Base-by-base conservation (phyloP, 2,113 vertebrate genomes). In the Arvicanthis niloticus region DNA sequence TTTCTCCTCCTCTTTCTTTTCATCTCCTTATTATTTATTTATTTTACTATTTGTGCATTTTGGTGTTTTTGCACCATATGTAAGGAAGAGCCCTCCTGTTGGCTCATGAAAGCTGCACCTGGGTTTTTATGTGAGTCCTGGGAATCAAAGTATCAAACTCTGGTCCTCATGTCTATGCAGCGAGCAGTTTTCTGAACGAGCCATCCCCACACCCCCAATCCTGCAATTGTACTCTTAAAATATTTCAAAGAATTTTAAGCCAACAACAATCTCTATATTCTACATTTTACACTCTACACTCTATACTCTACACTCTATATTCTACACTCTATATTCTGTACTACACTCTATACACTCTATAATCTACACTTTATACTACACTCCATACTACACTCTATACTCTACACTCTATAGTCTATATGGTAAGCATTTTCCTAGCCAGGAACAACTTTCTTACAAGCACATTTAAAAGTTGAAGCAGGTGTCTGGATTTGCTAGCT, bases 381-480 rank as follows among this genome's bases (percentile, higher is more conserved):
- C n/a, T n/a, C n/a, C n/a, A n/a, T n/a, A n/a, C n/a, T n/a, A n/a
- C n/a, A 19, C 56, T 58, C 56, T 58, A 58, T 11, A 51, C 10
- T 72, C 21, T 89, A 56, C 3, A 15, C 53, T 56, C 13, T 56
- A 56, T 56, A 91, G 84, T 72, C 40, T 86, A 58, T 53, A 53
- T 15, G 11, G 1, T 60, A 60, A 93, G 62, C 72, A 91, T 40
- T 91, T 91, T 96, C 15, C 91, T 91, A 89, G 24, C 40, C n/a
- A 91, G 72, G 5, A 65, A 6, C 34, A 26, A 13, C 45, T 78
- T 80, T 80, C 76, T 73, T 56, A 65, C 0, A 75, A 45, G 15
- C 22, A 40, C 5, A 70, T 88, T 58, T 88, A 81, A 90, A 95
- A 93, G 31, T 91, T 84, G 72, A 89, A 87, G 58, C 31, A 21